phyloP scores from a whole-genome alignment of 1,140 invertebrate species.

The Drosophila nannoptera region DNA sequence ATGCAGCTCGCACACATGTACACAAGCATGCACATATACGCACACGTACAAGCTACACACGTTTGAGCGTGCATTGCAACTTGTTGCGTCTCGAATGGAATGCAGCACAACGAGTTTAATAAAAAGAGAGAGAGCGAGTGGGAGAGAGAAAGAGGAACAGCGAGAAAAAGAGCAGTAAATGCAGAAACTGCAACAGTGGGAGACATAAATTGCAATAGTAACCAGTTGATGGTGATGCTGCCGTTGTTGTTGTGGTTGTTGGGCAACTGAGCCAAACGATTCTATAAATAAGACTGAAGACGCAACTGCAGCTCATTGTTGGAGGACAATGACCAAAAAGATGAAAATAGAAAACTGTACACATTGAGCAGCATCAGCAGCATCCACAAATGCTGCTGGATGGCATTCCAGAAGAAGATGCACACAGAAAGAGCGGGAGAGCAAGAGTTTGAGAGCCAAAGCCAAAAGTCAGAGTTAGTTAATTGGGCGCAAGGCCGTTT shows the following conservation, averaged over 20 bases:
- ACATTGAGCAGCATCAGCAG: slow-evolving; percentile 17
- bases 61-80: slow-evolving; percentile 48
- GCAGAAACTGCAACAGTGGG: slow-evolving; percentile 26
- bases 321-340: slow-evolving; percentile 61
- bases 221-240: slow-evolving; percentile 21
- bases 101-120: slow-evolving; percentile 67
- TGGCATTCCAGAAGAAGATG: slow-evolving; percentile 38
- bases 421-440: slow-evolving; percentile 6
- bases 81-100: slow-evolving; percentile 60
- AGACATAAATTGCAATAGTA: slow-evolving; percentile 47
- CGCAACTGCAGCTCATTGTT: slow-evolving; percentile 28
- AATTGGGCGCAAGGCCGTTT: slow-evolving; percentile 58
- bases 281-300: slow-evolving; percentile 65
- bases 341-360: slow-evolving; percentile 57
- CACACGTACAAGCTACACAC: too few relatives aligned
- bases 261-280: slow-evolving; percentile 25
- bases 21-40: not conserved
- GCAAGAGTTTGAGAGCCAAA: slow-evolving; percentile 10
- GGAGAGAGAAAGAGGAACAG: slow-evolving; percentile 26
- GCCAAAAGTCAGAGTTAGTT: slow-evolving; percentile 33
- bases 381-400: slow-evolving; percentile 28
- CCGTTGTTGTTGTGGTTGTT: slow-evolving; percentile 17
- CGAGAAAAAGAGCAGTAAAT: too few relatives aligned
- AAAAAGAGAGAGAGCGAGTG: slow-evolving; percentile 9
- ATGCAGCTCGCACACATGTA: slow-evolving; percentile 19